Evolutionary conservation across 2,888 invertebrate genomes (phyloP).

Genomic region (Chaetogeoica ovagalla): DNA sequence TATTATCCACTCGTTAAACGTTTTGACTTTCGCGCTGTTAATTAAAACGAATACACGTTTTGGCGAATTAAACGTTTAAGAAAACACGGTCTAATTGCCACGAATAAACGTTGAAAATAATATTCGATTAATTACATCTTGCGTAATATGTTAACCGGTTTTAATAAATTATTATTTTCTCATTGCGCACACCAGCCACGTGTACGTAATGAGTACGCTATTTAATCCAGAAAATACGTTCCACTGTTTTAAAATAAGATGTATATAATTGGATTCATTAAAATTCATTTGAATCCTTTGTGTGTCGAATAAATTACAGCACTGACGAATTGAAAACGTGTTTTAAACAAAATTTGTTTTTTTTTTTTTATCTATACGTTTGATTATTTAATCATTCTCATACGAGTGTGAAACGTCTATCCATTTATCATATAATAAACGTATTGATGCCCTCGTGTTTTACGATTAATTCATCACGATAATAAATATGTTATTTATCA

Average conservation of each 20-base stretch:
- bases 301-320: background rate
- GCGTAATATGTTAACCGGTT: no score
- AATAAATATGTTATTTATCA: background rate
- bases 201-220: background rate
- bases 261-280: background rate
- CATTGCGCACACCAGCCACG: background rate
- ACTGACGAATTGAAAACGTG: no score
- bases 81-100: background rate
- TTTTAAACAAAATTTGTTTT: no score
- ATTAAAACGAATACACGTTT: background rate
- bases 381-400: background rate
- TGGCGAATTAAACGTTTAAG: background rate
- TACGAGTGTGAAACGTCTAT: background rate
- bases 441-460: no score
- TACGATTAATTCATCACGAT: background rate
- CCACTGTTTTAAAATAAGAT: background rate
- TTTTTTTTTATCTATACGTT: background rate
- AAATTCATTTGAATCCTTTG: background rate
- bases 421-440: no score
- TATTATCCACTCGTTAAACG: no score
- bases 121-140: background rate
- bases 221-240: background rate
- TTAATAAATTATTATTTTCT: no score
- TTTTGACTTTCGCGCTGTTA: background rate
- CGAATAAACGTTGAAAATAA: background rate